Evolutionary conservation across 2,113 vertebrate species (phyloP).

Genomic region (Osmerus mordax): DNA sequence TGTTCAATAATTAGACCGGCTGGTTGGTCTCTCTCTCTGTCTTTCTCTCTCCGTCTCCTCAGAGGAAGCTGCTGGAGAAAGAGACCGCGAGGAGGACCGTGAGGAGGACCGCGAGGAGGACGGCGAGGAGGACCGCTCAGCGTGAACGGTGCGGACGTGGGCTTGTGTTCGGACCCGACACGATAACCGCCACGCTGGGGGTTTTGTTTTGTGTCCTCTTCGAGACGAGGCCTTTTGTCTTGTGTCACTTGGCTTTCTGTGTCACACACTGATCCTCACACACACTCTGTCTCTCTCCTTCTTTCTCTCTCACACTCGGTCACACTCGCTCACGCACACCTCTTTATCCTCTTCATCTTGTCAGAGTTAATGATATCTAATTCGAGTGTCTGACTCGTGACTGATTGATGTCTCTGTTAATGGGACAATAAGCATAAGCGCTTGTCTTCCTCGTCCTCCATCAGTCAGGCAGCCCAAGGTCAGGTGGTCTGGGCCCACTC

Average conservation of each 20-base stretch:
- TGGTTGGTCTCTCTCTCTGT: conserved; percentile 21
- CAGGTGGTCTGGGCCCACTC: conserved; percentile 35
- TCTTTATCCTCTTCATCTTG: conserved; percentile 51
- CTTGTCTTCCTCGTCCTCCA: conserved; percentile 41
- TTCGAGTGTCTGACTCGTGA: conserved; percentile 50
- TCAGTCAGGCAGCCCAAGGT: conserved; percentile 61
- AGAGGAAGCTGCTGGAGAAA: too few relatives aligned
- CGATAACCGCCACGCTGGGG: too few relatives aligned
- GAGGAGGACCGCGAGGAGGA: too few relatives aligned
- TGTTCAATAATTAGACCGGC: conserved; percentile 56
- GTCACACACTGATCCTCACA: neutral
- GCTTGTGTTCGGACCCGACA: too few relatives aligned
- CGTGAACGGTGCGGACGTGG: too few relatives aligned
- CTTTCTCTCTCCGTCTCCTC: too few relatives aligned
- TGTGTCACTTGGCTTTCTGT: conserved; percentile 6
- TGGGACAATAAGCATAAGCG: conserved; percentile 53
- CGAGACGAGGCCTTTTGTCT: too few relatives aligned
- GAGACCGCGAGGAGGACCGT: too few relatives aligned
- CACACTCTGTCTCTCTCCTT: neutral
- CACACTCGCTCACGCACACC: conserved; percentile 1
- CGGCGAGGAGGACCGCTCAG: too few relatives aligned
- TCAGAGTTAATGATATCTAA: conserved; percentile 60
- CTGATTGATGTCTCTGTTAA: conserved; percentile 60
- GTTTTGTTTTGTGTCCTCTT: too few relatives aligned
- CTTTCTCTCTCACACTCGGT: neutral